Evolutionary conservation across 1,140 invertebrate species (phyloP).

Genomic region (Ptiloglossa arizonensis): DNA sequence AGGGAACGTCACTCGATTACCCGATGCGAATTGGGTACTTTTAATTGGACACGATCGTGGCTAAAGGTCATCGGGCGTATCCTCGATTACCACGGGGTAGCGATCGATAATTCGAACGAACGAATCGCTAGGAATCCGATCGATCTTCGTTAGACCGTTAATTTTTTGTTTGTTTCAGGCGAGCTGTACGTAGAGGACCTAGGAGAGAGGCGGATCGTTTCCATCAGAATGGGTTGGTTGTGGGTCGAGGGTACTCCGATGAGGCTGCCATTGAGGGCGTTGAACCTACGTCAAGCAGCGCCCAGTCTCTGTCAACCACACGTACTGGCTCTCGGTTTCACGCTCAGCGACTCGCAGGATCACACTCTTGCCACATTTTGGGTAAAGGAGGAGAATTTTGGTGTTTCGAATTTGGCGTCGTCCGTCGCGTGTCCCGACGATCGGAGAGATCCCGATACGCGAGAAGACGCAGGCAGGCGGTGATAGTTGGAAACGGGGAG

Average conservation of each 20-base stretch:
- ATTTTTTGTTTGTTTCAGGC: constrained; percentile 74
- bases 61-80: constrained; percentile 14
- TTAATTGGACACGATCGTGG: constrained; percentile 28
- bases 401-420: no score
- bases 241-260: constrained; percentile 79
- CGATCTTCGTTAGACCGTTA: constrained; percentile 27
- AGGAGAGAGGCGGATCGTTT: constrained; percentile 75
- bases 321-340: constrained; percentile 77
- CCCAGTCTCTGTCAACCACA: constrained; percentile 77
- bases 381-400: no score
- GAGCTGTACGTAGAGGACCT: constrained; percentile 81
- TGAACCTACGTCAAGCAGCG: constrained; percentile 81
- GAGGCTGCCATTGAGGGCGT: constrained; percentile 79
- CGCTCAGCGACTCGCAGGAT: constrained; percentile 76
- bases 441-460: no score
- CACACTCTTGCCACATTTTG: constrained; percentile 78
- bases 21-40: background rate
- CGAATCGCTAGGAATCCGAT: background rate
- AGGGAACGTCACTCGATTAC: background rate
- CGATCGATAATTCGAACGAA: constrained; percentile 27
- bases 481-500: background rate
- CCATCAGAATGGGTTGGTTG: constrained; percentile 80
- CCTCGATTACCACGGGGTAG: constrained; percentile 19
- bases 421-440: no score
- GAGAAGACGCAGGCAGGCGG: no score